Evolutionary conservation across 2,797 vertebrate species (phyloP).

Genomic region (Hipposideros larvatus): DNA sequence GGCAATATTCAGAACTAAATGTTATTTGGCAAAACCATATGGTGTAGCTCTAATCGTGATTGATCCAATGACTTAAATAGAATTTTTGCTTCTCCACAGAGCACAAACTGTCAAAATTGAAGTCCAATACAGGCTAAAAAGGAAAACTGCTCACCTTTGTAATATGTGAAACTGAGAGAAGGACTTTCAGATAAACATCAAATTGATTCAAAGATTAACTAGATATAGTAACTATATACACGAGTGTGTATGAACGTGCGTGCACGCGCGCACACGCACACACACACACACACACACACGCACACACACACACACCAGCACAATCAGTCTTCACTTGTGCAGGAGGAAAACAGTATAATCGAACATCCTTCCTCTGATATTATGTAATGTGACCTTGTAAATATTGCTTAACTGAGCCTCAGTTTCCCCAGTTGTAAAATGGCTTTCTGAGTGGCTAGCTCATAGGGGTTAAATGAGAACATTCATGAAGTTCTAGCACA

Average conservation of each 20-base stretch:
- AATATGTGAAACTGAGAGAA: not conserved
- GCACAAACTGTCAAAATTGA: constrained; percentile 38
- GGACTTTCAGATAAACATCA: not conserved
- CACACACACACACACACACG: not conserved
- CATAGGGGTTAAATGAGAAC: not conserved
- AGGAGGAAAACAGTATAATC: not conserved
- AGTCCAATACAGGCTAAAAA: not conserved
- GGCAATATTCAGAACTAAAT: constrained; percentile 43
- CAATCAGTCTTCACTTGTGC: not conserved
- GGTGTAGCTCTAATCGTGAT: constrained; percentile 41
- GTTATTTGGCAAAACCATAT: not conserved
- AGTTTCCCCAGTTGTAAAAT: not conserved
- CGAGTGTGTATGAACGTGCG: rapidly evolving
- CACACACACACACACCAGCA: not conserved
- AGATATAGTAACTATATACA: not conserved
- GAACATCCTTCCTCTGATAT: not conserved
- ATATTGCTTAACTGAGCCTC: not conserved
- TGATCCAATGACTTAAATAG: constrained; percentile 39
- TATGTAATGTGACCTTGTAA: not conserved
- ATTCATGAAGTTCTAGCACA: not conserved
- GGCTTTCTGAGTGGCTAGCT: not conserved
- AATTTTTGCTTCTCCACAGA: constrained; percentile 63
- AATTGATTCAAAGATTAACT: constrained; percentile 25
- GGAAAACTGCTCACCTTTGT: constrained; percentile 25
- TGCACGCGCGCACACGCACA: rapidly evolving